Evolutionary conservation across 1,140 invertebrate species (phyloP).

Genomic region (Leucophenga varia): DNA sequence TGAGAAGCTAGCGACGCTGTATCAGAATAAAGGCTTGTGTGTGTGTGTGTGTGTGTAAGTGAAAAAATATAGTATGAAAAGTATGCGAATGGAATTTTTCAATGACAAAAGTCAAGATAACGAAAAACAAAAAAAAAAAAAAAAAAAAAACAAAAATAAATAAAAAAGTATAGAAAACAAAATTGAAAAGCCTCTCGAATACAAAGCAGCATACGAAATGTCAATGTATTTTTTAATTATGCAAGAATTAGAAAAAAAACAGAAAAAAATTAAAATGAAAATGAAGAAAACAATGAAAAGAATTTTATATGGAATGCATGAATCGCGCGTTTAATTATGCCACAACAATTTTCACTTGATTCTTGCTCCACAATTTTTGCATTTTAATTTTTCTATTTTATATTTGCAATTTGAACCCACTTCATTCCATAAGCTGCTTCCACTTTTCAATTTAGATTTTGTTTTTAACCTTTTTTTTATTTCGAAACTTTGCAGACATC

Average conservation of each 20-base stretch:
- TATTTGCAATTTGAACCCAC: no score
- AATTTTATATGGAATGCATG: no score
- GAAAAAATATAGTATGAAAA: constrained; percentile 11
- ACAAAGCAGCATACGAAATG: constrained; percentile 39
- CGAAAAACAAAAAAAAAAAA: constrained; percentile 12
- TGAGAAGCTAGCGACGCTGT: no score
- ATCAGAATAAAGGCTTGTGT: no score
- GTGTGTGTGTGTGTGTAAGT: no score
- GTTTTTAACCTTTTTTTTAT: constrained; percentile 14
- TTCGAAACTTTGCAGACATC: no score
- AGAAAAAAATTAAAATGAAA: no score
- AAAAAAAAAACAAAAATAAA: constrained; percentile 5
- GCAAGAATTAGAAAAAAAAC: no score
- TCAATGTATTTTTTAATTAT: constrained; percentile 53
- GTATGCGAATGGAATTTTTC: constrained; percentile 37
- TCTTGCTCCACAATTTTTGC: constrained; percentile 44
- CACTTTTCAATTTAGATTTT: constrained; percentile 36
- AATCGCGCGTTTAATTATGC: constrained; percentile 43
- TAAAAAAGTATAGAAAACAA: constrained; percentile 49
- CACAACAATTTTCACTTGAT: constrained; percentile 47
- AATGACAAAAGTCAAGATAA: constrained; percentile 7
- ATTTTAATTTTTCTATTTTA: constrained; percentile 22
- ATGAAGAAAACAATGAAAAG: no score
- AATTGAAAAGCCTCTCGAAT: no score
- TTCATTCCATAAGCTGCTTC: no score